Conservation (phyloP, 2,888 invertebrate genomes). For the Cremastinae sp. region DNA sequence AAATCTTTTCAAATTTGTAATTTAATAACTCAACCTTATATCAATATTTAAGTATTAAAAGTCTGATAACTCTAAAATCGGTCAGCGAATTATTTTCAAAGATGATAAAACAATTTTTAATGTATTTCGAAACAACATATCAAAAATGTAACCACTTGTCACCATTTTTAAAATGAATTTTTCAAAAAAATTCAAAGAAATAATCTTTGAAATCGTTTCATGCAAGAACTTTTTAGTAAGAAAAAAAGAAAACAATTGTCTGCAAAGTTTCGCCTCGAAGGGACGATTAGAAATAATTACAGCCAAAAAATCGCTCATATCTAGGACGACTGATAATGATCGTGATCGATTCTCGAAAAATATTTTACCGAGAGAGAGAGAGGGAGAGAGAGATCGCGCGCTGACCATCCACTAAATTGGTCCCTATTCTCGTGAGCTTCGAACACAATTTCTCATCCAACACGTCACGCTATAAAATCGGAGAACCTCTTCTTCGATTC, state of each 20-base stretch:
- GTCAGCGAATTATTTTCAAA: too few relatives aligned
- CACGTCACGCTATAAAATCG: constrained; percentile 49
- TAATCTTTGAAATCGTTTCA: too few relatives aligned
- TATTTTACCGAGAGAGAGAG: constrained; percentile 6
- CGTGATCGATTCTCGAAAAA: constrained; percentile 11
- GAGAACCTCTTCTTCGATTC: constrained; percentile 40
- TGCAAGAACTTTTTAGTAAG: neutral
- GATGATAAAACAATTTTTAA: too few relatives aligned
- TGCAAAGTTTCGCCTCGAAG: constrained; percentile 4
- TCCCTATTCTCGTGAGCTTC: constrained; percentile 45
- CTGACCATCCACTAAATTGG: constrained; percentile 54
- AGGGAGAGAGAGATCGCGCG: neutral
- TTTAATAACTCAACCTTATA: too few relatives aligned
- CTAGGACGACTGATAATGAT: constrained; percentile 12
- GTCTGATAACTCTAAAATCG: too few relatives aligned
- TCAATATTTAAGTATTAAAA: too few relatives aligned
- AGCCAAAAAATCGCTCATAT: constrained; percentile 5
- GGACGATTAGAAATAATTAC: constrained; percentile 32
- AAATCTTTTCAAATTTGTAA: too few relatives aligned
- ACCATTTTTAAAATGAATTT: too few relatives aligned
- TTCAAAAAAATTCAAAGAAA: too few relatives aligned
- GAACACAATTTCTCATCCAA: constrained; percentile 49
- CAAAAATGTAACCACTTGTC: too few relatives aligned
- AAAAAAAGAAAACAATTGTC: constrained; percentile 26
- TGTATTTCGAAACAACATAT: too few relatives aligned